Base-by-base conservation (phyloP, 2,888 invertebrate species). In the Anthoptus insignis region DNA sequence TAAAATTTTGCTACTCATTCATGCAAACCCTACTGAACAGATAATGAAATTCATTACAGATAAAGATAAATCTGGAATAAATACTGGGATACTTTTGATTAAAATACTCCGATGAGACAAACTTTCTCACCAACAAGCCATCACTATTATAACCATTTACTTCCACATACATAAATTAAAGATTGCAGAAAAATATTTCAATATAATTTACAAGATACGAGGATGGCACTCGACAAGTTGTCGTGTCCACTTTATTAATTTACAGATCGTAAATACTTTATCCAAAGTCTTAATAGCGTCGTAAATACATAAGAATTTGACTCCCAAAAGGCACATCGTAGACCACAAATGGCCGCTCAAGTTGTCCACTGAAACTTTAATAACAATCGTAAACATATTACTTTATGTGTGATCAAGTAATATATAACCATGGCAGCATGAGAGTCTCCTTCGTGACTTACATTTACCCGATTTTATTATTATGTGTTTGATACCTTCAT, bases 181-280 rank as follows among this genome's bases (percentile, higher is more conserved):
- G n/a, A 14, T 16, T 16, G 39, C 39, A 39, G 16, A 34, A 34
- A 34, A 39, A 16, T 39, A 16, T 16, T 39, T 39, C 6, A 39
- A 16, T 39, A 1, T 14, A 14, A 8, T 39, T 14, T 14, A 39
- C 7, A 16, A 39, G 39, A 39, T 39, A 16, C 39, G 39, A 39
- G 14, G 16, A 39, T 39, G 16, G 39, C 14, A 13, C 16, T 34
- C 13, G 34, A 1, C 3, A 39, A 16, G 39, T 39, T 39, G 14
- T 16, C 16, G 7, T 39, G 39, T 39, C 39, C 14, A 39, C 39
- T 39, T 39, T 16, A 39, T 39, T 39, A 39, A 39, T 42, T 19
- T 42, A 19, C 19, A 16, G 42, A 42, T 42, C 42, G 42, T 42
- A 37, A 37, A 42, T 42, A 42, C 19, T 19, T 42, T 19, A 42